These are phyloP conservation scores for Ctenopoma kingsleyae DNA, from an alignment of 2,797 vertebrate species.

Conservation along the genomic window DNA sequence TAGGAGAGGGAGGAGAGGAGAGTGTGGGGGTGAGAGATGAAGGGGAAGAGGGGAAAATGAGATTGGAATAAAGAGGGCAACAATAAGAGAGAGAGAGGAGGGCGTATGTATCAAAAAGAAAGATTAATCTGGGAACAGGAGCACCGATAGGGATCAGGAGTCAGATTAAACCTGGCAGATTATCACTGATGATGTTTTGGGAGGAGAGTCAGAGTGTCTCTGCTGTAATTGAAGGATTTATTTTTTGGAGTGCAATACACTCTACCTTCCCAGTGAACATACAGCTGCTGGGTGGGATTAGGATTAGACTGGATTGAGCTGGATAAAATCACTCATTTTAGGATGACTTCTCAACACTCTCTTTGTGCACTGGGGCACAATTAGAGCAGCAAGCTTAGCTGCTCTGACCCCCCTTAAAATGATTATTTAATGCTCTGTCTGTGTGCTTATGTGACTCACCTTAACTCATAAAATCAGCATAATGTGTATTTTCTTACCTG, in stretches of 20 bases:
- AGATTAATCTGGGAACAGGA: constrained; percentile 62
- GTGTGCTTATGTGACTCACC: background rate
- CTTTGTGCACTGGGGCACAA: constrained; percentile 32
- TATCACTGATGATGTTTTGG: constrained; percentile 65
- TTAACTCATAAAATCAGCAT: background rate
- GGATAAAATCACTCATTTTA: constrained; percentile 54
- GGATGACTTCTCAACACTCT: constrained; percentile 52
- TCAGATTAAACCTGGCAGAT: constrained; percentile 71
- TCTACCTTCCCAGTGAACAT: constrained; percentile 44
- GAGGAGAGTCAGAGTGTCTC: constrained; percentile 50
- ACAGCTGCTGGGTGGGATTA: constrained; percentile 63
- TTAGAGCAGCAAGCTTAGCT: constrained; percentile 26
- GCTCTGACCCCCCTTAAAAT: constrained; percentile 27
- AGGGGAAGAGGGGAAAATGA: background rate
- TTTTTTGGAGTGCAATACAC: constrained; percentile 29
- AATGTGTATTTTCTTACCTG: constrained; percentile 68
- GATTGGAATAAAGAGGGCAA: constrained; percentile 3
- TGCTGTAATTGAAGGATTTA: constrained; percentile 55
- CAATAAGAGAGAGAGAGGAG: constrained; percentile 14
- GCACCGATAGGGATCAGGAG: constrained; percentile 47
- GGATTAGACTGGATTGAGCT: constrained; percentile 65
- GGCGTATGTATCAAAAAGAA: constrained; percentile 21
- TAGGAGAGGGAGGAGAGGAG: background rate
- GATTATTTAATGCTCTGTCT: constrained; percentile 21
- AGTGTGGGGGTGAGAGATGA: background rate